Evolutionary conservation across 2,113 vertebrate genomes (phyloP), one percentile per base, ranked within the genome.

Genomic region (Cathartes aura): DNA sequence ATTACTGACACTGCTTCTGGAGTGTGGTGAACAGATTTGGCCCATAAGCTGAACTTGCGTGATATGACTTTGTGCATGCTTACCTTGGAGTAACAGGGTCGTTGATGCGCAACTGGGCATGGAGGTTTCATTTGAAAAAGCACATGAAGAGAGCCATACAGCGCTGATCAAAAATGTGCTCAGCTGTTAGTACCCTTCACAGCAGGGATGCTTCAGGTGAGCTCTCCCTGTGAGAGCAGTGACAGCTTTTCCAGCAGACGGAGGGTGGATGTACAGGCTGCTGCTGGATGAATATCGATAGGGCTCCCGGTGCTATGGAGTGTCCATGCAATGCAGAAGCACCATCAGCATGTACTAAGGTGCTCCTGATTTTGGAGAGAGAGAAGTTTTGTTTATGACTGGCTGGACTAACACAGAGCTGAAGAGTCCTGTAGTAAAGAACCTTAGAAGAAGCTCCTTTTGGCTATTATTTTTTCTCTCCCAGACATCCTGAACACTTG

Each of bases 51-150:
- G 20, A 85, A 50, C 19, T 16, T 42, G 13, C 19, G 22, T 0
- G 0, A 9, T 20, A 5, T 1, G 5, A 47, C 24, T 38, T 43
- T 47, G 26, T 47, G 16, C 15, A 4, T 19, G 38, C 19, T 74
- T 66, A 12, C 48, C 40, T 43, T 56, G 68, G 64, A 56, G 15
- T 30, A 60, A 24, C 2, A 1, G 20, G 16, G 24, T 7, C 29
- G 3, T 23, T 8, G 15, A 6, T 15, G 38, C 59, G 55, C 50
- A 74, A 17, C 62, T 36, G 23, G 45, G 4, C 36, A 29, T 6
- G 8, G 26, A 52, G n/a, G 13, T 53, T 55, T 82, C 17, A 7
- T 38, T 43, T 56, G 0, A 63, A 66, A 80, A 52, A 59, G 24
- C 38, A 4, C 6, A 10, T 1, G 3, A 62, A 15, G 4, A 45